Evolutionary conservation across 2,797 vertebrate species (phyloP).

Genomic region (Toxotes lorentzi): DNA sequence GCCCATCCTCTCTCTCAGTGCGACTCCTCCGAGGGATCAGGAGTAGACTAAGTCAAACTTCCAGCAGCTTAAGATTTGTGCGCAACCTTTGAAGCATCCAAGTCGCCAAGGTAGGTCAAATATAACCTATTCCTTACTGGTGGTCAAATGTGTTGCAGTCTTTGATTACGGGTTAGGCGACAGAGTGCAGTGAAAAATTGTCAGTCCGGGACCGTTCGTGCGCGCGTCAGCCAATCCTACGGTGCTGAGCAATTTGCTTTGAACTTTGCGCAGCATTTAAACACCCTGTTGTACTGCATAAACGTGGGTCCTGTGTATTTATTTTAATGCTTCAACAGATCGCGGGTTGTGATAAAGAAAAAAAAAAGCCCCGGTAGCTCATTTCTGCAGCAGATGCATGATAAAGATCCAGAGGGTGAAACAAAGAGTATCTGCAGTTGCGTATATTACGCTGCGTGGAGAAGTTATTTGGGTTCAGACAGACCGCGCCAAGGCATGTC

Average conservation of each 20-base stretch:
- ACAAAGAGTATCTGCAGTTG: constrained; percentile 78
- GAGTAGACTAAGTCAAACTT: constrained; percentile 85
- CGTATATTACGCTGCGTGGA: constrained; percentile 71
- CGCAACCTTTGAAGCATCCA: constrained; percentile 63
- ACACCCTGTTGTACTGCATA: constrained; percentile 52
- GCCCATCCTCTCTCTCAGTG: constrained; percentile 83
- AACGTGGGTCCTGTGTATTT: constrained; percentile 30
- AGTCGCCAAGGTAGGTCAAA: constrained; percentile 78
- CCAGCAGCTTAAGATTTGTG: constrained; percentile 76
- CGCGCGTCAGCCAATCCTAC: constrained; percentile 64
- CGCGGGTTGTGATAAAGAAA: constrained; percentile 21
- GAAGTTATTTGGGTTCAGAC: constrained; percentile 78
- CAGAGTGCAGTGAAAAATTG: constrained; percentile 71
- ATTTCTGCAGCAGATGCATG: constrained; percentile 69
- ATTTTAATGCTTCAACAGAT: constrained; percentile 26
- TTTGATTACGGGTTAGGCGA: constrained; percentile 59
- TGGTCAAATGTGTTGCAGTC: constrained; percentile 48
- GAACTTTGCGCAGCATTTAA: constrained; percentile 81
- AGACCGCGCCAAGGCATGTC: constrained; percentile 54
- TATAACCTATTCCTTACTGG: constrained; percentile 17
- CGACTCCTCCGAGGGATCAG: constrained; percentile 83
- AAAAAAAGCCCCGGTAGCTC: constrained; percentile 15
- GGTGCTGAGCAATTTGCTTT: constrained; percentile 71
- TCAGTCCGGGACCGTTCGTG: constrained; percentile 75
- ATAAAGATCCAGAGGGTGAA: constrained; percentile 69